A percentile compares a stretch with the other conserved stretches of the same genome.
Evolutionary conservation across 2,797 vertebrate genomes (phyloP).

Genomic region (Crocidura indochinensis): DNA sequence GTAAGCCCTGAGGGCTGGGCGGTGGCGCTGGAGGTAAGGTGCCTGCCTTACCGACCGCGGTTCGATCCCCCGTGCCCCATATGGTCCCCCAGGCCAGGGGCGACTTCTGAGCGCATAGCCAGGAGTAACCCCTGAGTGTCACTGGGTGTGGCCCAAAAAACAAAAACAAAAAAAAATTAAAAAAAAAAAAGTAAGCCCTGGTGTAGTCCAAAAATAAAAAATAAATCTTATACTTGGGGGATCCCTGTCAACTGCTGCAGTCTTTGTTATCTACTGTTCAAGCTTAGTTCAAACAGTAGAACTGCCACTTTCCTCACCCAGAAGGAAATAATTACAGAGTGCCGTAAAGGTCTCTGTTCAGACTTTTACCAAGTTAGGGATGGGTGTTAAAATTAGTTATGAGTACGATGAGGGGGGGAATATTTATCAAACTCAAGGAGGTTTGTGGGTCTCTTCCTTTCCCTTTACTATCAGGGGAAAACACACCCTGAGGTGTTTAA

Average conservation of each 20-base stretch:
- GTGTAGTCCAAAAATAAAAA: too few relatives aligned
- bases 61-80: too few relatives aligned
- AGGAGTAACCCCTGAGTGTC: too few relatives aligned
- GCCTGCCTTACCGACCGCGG: too few relatives aligned
- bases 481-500: too few relatives aligned
- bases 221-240: background rate
- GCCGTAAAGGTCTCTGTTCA: conserved; percentile 46
- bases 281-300: conserved; percentile 21
- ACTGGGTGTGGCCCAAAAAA: too few relatives aligned
- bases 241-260: background rate
- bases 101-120: too few relatives aligned
- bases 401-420: conserved; percentile 60
- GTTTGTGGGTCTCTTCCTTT: conserved; percentile 36
- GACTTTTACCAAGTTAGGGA: background rate
- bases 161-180: too few relatives aligned
- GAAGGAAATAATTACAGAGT: conserved; percentile 64
- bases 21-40: too few relatives aligned
- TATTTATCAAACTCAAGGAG: conserved; percentile 27
- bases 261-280: conserved; percentile 20
- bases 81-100: too few relatives aligned
- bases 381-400: conserved; percentile 21
- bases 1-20: too few relatives aligned
- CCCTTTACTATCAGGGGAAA: background rate
- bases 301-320: background rate
- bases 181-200: too few relatives aligned